Percentiles rank a stretch among this genome's conserved stretches.
phyloP scores from a whole-genome alignment of 2,113 vertebrate species.

The Crotalus viridis region DNA sequence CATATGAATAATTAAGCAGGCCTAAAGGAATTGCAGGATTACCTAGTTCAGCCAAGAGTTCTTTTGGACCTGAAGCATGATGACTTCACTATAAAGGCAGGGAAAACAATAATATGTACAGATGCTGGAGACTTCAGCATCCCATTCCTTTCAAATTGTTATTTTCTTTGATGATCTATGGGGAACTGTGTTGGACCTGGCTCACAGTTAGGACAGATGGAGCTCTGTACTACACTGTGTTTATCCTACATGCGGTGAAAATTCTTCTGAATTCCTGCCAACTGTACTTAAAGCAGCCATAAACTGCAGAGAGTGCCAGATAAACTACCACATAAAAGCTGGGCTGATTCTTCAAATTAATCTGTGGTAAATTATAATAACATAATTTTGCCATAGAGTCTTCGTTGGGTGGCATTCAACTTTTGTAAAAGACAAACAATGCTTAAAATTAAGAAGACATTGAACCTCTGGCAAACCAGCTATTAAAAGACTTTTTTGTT shows the following conservation, averaged over 20 bases:
- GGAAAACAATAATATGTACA: background rate
- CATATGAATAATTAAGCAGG: background rate
- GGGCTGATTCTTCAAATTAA: background rate
- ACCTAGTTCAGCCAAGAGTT: background rate
- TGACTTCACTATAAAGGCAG: background rate
- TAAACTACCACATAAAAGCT: background rate
- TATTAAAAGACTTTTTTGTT: background rate
- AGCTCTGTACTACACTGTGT: background rate
- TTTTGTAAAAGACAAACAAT: background rate
- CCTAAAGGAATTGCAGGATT: background rate
- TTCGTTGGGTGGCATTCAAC: background rate
- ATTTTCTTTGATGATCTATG: background rate
- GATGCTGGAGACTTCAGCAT: background rate
- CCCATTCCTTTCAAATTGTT: background rate
- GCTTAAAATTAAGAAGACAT: background rate
- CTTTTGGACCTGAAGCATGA: background rate
- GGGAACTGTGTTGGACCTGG: background rate
- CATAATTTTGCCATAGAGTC: background rate
- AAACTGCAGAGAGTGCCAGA: background rate
- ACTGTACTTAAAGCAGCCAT: slow-evolving; percentile 7
- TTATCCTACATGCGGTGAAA: background rate
- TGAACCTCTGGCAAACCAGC: background rate
- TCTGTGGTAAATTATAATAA: background rate
- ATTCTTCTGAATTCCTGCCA: background rate
- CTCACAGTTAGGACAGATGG: background rate